Conservation (phyloP, 2,888 invertebrate genomes). For the Ptilodon capucinus region DNA sequence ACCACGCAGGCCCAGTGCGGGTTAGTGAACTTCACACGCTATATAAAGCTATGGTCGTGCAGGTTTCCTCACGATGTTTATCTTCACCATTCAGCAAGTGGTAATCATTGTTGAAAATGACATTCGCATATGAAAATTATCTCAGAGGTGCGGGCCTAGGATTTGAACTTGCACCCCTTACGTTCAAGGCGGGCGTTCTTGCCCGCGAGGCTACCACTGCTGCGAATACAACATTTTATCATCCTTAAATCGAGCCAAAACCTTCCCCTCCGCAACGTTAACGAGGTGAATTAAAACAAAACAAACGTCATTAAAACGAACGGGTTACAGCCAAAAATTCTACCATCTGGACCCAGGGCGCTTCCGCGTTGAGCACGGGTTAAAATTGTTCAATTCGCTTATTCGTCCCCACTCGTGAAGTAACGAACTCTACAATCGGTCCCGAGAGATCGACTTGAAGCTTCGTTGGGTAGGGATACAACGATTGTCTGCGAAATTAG, state of each 20-base stretch:
- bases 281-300: constrained; percentile 49
- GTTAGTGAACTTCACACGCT: too few relatives aligned
- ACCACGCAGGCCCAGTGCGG: too few relatives aligned
- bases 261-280: constrained; percentile 16
- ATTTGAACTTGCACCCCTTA: too few relatives aligned
- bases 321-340: constrained; percentile 49
- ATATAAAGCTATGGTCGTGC: too few relatives aligned
- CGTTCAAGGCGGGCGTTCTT: too few relatives aligned
- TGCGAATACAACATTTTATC: background rate
- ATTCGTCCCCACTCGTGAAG: constrained; percentile 58
- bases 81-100: too few relatives aligned
- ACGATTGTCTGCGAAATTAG: constrained; percentile 57
- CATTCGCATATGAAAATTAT: too few relatives aligned
- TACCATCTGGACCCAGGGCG: constrained; percentile 37
- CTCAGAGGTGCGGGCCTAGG: too few relatives aligned
- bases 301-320: constrained; percentile 54
- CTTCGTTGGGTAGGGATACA: constrained; percentile 54
- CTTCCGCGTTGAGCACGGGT: constrained; percentile 54
- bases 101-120: too few relatives aligned
- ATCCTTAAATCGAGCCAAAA: background rate
- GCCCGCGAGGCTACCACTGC: too few relatives aligned
- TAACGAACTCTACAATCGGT: constrained; percentile 67
- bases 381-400: constrained; percentile 78
- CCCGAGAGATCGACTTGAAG: constrained; percentile 64
- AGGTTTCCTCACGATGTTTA: too few relatives aligned